Conservation (phyloP, 2,888 invertebrate species). For the Altica lythri region DNA sequence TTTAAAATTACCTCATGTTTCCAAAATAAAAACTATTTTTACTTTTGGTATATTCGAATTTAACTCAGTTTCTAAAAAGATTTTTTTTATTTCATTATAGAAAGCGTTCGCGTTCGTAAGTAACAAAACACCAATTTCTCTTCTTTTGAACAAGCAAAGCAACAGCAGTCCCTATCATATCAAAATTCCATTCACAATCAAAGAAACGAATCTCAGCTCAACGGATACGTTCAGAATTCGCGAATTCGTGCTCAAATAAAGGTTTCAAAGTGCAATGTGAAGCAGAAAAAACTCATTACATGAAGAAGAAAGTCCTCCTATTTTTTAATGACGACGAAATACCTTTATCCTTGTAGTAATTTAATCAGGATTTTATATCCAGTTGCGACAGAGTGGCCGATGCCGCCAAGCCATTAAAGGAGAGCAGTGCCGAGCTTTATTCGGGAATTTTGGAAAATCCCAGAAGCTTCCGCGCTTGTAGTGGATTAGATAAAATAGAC, state of each 20-base stretch:
- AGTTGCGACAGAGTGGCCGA: conserved; percentile 44
- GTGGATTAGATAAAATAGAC: conserved; percentile 51
- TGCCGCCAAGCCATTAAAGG: conserved; percentile 44
- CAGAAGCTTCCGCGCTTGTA: conserved; percentile 51
- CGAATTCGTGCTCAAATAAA: conserved; percentile 19
- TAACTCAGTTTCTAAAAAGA: not conserved
- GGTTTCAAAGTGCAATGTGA: conserved; percentile 22
- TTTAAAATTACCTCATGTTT: too few relatives aligned
- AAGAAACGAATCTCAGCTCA: conserved; percentile 10
- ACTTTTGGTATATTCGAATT: too few relatives aligned
- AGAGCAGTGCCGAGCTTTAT: conserved; percentile 47
- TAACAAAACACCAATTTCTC: conserved; percentile 5
- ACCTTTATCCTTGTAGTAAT: conserved; percentile 43
- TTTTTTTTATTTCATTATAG: not conserved
- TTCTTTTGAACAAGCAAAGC: conserved; percentile 2
- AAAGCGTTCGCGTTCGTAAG: not conserved
- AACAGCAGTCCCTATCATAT: conserved; percentile 5
- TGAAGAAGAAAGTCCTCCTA: conserved; percentile 23
- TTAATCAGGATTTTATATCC: conserved; percentile 49
- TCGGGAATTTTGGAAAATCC: conserved; percentile 55
- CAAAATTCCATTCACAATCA: conserved; percentile 19
- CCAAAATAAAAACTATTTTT: too few relatives aligned
- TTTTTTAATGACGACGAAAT: conserved; percentile 39
- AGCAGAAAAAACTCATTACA: conserved; percentile 30
- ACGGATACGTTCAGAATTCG: not conserved